phyloP scores from a whole-genome alignment of 2,888 invertebrate species.

The Brenthis daphne region DNA sequence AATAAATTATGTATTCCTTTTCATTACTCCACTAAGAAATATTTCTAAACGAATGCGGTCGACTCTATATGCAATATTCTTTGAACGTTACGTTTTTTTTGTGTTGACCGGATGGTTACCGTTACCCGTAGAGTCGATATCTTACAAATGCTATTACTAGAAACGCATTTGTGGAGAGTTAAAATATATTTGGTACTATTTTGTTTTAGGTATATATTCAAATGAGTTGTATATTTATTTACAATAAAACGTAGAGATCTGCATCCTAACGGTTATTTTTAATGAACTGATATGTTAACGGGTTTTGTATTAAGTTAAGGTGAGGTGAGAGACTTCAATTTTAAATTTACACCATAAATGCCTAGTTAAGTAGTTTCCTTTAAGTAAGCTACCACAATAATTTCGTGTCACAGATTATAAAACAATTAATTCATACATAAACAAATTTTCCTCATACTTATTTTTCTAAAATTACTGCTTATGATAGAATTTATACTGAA shows the following conservation, averaged over 20 bases:
- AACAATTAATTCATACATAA: too few species aligned
- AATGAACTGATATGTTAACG: not conserved
- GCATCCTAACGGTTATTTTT: not conserved
- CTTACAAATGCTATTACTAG: constrained; percentile 22
- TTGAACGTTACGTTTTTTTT: constrained; percentile 28
- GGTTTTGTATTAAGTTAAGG: not conserved
- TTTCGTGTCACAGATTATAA: too few species aligned
- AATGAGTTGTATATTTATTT: not conserved
- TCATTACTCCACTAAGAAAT: too few species aligned
- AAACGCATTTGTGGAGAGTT: constrained; percentile 9
- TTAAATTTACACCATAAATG: too few species aligned
- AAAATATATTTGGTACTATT: not conserved
- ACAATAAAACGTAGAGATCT: not conserved
- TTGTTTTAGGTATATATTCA: not conserved
- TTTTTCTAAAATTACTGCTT: not conserved
- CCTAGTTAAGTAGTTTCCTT: too few species aligned
- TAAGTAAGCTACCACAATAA: not conserved
- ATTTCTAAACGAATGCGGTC: too few species aligned
- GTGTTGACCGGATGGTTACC: constrained; percentile 31
- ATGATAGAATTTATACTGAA: not conserved
- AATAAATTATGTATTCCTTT: too few species aligned
- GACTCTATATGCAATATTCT: constrained; percentile 17
- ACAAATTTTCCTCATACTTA: too few species aligned
- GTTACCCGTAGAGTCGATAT: constrained; percentile 28
- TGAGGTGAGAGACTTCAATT: too few species aligned